Evolutionary conservation across 1,140 invertebrate genomes (phyloP), one percentile per base, ranked within the genome.

Genomic region (Drosophila erecta): DNA sequence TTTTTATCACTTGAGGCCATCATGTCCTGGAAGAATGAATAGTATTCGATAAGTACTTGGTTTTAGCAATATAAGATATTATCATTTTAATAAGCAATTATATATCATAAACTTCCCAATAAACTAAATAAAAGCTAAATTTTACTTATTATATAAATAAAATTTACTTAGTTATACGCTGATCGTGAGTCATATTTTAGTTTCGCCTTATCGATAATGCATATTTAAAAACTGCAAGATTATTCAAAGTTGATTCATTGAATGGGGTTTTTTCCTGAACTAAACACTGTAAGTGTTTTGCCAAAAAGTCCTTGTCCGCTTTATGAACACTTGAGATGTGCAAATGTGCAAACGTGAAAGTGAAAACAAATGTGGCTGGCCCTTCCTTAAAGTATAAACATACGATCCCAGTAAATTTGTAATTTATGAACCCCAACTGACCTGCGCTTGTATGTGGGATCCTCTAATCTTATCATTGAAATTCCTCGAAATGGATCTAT

Each of bases 1-100:
- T 94, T 93, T 89, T 96, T 94, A 81, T 96, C 96, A 91, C 95
- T 94, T 75, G 96, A 95, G 93, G 96, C 95, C 90, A 96, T 94
- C 87, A 95, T 94, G 92, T 96, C 95, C 96, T 97, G 93, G 10
- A 93, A 54, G 92, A 91, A 77, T 92, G 12, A 30, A 8, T 33
- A 43, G 14, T 15, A 5, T 44, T 15, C 24, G 15, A 10, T 14
- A 41, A 51, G 10, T 64, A 14, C 35, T 15, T 14, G 14, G 4
- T 38, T 14, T 38, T 14, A 12, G 12, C 14, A 38, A 38, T 10
- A 10, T 17, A 17, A 1, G 17, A 17, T 17, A 17, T 17, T 17
- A 17, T 17, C 17, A 17, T 17, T 17, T 17, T 17, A 17, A 17
- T 17, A 17, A 17, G 17, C 17, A 17, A 17, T 17, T 17, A 17